These are phyloP conservation scores for Syngnathoides biaculeatus DNA, from an alignment of 2,113 vertebrate species.

Conservation along the genomic window DNA sequence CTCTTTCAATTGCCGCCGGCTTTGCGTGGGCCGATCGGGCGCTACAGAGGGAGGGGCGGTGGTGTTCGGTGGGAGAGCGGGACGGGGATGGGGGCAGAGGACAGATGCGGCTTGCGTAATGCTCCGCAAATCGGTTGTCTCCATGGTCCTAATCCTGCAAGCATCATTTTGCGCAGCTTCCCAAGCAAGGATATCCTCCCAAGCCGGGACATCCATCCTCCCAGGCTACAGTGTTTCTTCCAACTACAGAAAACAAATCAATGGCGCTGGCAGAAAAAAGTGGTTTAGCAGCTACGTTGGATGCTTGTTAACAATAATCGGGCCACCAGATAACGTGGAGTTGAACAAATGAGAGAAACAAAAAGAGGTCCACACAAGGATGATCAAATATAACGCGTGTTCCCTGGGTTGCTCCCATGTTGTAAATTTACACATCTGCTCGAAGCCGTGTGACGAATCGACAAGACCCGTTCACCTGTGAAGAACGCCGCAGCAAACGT, in stretches of 20 bases:
- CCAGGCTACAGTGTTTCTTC: not conserved
- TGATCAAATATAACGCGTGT: not conserved
- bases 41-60: constrained; percentile 8
- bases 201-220: too few relatives aligned
- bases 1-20: constrained; percentile 14
- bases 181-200: not conserved
- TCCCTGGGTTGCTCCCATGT: not conserved
- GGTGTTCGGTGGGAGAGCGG: not conserved
- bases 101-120: constrained; percentile 61
- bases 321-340: not conserved
- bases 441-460: constrained; percentile 13
- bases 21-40: constrained; percentile 30
- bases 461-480: constrained; percentile 10
- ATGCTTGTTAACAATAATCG: not conserved
- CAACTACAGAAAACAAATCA: not conserved
- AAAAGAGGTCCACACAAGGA: not conserved
- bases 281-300: not conserved
- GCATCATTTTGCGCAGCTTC: constrained; percentile 19
- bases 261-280: not conserved
- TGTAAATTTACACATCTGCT: not conserved
- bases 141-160: constrained; percentile 46
- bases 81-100: constrained; percentile 12
- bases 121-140: constrained; percentile 45
- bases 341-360: not conserved
- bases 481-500: not conserved